These are phyloP conservation scores for Pluvianellus socialis DNA, from an alignment of 2,113 vertebrate species.

Conservation along the genomic window DNA sequence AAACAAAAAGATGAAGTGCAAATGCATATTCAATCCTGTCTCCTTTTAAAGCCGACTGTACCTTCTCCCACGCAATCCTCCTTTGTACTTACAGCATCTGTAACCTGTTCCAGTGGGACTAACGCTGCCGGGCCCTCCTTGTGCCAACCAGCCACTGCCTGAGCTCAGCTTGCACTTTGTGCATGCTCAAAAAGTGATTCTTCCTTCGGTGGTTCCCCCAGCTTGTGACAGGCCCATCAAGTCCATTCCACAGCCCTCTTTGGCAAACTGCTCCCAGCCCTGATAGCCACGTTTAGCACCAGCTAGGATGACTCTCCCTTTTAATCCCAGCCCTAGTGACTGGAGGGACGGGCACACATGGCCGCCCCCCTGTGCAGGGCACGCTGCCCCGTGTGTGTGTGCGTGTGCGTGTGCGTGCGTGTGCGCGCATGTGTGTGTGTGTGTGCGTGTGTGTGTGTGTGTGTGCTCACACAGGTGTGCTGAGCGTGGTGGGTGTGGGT, in stretches of 20 bases:
- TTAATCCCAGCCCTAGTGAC: neutral
- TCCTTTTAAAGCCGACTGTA: neutral
- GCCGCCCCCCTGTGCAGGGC: rapidly evolving
- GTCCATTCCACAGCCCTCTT: neutral
- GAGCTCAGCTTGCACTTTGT: neutral
- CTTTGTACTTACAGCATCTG: constrained; percentile 1
- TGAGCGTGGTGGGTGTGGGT: too few species aligned
- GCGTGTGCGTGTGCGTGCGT: too few species aligned
- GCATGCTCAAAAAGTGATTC: neutral
- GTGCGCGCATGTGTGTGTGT: too few species aligned
- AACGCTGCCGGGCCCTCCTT: neutral
- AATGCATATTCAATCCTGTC: neutral
- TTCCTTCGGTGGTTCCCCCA: neutral
- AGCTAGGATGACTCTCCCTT: neutral
- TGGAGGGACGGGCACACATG: neutral
- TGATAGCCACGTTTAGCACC: neutral
- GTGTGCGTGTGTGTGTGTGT: too few species aligned
- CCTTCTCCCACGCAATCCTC: neutral
- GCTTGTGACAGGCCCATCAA: neutral
- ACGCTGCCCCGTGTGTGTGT: too few species aligned
- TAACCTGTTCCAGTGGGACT: neutral
- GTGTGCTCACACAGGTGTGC: too few species aligned
- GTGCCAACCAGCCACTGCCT: neutral
- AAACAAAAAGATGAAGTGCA: neutral
- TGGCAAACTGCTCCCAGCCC: neutral